Conservation (phyloP, 2,797 vertebrate genomes). For the Chaetodon trifasciatus region DNA sequence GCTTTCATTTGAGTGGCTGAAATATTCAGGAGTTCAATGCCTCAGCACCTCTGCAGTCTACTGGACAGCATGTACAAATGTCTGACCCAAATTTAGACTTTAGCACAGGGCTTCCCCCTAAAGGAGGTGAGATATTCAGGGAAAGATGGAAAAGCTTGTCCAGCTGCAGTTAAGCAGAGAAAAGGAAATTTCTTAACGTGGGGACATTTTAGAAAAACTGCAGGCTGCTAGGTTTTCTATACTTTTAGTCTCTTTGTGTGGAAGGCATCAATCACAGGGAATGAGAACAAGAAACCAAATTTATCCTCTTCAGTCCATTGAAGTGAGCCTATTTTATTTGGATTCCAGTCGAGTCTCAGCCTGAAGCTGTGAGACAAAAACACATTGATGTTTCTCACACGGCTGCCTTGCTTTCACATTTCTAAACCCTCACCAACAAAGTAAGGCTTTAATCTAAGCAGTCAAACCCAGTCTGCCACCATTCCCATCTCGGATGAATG, state of each 20-base stretch:
- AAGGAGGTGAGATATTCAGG: conserved; percentile 15
- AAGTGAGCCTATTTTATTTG: conserved; percentile 38
- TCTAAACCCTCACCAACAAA: conserved; percentile 1
- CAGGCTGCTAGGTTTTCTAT: neutral
- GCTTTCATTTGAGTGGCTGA: conserved; percentile 39
- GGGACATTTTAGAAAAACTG: neutral
- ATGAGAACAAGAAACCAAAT: conserved; percentile 48
- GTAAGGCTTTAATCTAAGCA: conserved; percentile 27
- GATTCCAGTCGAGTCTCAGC: conserved; percentile 38
- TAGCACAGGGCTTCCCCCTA: conserved; percentile 18
- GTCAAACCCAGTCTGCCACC: conserved; percentile 7
- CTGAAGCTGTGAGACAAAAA: conserved; percentile 47
- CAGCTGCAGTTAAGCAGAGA: conserved; percentile 6
- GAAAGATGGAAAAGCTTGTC: neutral
- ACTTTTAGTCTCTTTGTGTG: conserved; percentile 12
- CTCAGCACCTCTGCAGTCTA: conserved; percentile 28
- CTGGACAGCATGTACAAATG: conserved; percentile 1
- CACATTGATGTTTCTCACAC: conserved; percentile 61
- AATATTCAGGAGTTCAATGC: conserved; percentile 62
- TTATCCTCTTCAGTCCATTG: conserved; percentile 30
- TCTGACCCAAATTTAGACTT: conserved; percentile 34
- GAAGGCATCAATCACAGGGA: conserved; percentile 27
- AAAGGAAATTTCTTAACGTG: neutral
- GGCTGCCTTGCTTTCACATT: conserved; percentile 31
- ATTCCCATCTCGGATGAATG: conserved; percentile 10